These are phyloP conservation scores for Sialis lutaria DNA, from an alignment of 2,888 invertebrate genomes.

Conservation along the genomic window DNA sequence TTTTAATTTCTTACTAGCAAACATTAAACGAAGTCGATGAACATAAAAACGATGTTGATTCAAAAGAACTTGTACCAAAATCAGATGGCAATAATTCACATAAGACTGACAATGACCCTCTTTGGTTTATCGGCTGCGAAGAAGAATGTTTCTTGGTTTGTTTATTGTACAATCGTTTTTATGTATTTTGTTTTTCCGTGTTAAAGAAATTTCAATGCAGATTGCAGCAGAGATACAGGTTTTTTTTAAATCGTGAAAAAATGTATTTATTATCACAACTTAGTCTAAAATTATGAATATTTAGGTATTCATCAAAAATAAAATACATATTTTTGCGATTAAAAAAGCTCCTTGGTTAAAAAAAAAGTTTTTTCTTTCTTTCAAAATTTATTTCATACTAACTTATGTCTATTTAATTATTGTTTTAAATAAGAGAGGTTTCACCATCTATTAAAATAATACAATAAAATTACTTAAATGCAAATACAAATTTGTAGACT, in stretches of 20 bases:
- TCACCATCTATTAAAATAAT: too few relatives aligned
- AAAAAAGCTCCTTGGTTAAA: too few relatives aligned
- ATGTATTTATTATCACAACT: not conserved
- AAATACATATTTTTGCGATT: too few relatives aligned
- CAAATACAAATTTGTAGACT: not conserved
- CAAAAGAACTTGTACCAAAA: not conserved
- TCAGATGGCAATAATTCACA: slow-evolving; percentile 2
- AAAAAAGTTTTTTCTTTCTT: too few relatives aligned
- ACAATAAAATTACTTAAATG: too few relatives aligned
- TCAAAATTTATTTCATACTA: too few relatives aligned
- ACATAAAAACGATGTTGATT: not conserved
- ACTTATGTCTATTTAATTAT: too few relatives aligned
- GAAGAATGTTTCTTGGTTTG: slow-evolving; percentile 28
- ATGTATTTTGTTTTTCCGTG: too few relatives aligned
- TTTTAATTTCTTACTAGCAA: not conserved
- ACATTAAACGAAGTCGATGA: not conserved
- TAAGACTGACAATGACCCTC: slow-evolving; percentile 25
- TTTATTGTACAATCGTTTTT: not conserved
- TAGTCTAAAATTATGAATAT: not conserved
- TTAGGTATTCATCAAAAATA: too few relatives aligned
- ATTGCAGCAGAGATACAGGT: not conserved
- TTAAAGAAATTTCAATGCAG: too few relatives aligned
- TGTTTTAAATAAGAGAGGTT: too few relatives aligned
- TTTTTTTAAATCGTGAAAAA: too few relatives aligned
- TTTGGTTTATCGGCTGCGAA: slow-evolving; percentile 38